These are phyloP conservation scores for Scomber scombrus DNA, from an alignment of 2,113 vertebrate genomes.

Conservation along the genomic window DNA sequence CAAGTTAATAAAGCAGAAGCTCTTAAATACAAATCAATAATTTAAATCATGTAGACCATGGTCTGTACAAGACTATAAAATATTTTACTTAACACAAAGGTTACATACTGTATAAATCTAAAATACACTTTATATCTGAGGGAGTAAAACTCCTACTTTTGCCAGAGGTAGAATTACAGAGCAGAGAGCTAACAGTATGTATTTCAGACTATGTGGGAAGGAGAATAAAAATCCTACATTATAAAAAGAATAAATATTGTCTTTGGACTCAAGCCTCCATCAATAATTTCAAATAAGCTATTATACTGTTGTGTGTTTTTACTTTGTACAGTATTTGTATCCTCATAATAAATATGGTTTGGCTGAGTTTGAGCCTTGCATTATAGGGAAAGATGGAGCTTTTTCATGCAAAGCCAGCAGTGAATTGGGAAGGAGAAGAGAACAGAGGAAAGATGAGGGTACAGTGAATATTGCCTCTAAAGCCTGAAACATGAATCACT, in stretches of 20 bases:
- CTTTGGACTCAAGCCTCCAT: background rate
- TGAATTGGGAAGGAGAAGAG: conserved; percentile 39
- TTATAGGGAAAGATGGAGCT: conserved; percentile 47
- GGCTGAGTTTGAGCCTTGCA: conserved; percentile 22
- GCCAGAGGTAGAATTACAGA: background rate
- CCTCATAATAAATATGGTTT: conserved; percentile 37
- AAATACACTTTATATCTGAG: background rate
- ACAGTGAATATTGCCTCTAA: conserved; percentile 54
- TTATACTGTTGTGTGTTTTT: conserved; percentile 1
- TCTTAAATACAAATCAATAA: background rate
- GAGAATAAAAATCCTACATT: background rate
- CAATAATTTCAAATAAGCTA: conserved; percentile 26
- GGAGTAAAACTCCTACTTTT: background rate
- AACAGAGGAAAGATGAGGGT: conserved; percentile 39
- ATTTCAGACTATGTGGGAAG: background rate
- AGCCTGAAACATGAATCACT: conserved; percentile 65
- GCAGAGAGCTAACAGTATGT: background rate
- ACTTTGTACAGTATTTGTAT: conserved; percentile 10
- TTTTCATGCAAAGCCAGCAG: conserved; percentile 47
- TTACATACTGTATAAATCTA: background rate
- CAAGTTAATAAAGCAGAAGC: background rate
- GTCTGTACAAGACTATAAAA: background rate
- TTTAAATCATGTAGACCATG: background rate
- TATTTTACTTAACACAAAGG: background rate
- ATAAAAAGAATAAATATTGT: background rate